Evolutionary conservation across 2,113 vertebrate species (phyloP).

Genomic region (Nestor notabilis): DNA sequence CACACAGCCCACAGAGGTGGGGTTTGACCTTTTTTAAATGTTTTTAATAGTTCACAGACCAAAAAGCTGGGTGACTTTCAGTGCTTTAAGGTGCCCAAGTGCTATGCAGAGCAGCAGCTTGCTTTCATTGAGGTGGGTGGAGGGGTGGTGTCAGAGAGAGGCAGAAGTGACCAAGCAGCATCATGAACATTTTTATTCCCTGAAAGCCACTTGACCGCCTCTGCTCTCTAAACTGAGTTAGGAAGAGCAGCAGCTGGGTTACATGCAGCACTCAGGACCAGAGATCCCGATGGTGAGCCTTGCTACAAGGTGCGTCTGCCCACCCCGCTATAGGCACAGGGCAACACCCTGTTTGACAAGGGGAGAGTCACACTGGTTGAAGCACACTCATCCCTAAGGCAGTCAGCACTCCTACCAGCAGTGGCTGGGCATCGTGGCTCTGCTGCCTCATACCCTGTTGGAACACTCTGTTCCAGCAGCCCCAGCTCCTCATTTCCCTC

Average conservation of each 20-base stretch:
- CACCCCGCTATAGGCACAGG: fast-evolving
- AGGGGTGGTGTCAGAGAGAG: fast-evolving
- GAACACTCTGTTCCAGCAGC: neutral
- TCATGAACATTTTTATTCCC: neutral
- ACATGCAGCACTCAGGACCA: fast-evolving
- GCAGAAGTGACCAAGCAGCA: neutral
- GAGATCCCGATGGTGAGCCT: neutral
- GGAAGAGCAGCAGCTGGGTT: neutral
- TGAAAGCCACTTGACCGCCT: neutral
- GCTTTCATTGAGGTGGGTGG: neutral
- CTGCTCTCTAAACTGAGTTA: neutral
- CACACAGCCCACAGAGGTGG: neutral
- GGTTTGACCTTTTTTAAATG: neutral
- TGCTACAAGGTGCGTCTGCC: neutral
- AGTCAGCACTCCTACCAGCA: too few relatives aligned
- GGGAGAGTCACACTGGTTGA: neutral
- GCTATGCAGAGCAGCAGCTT: neutral
- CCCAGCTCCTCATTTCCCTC: fast-evolving
- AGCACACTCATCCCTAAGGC: neutral
- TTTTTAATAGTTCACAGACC: neutral
- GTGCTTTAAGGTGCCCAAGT: neutral
- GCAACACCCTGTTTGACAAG: too few relatives aligned
- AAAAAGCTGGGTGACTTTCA: neutral
- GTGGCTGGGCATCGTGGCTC: neutral
- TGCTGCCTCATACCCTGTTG: fast-evolving